Evolutionary conservation across 2,888 invertebrate species (phyloP), one percentile per base, ranked within the genome.

Genomic region (Agonopterix arenella): DNA sequence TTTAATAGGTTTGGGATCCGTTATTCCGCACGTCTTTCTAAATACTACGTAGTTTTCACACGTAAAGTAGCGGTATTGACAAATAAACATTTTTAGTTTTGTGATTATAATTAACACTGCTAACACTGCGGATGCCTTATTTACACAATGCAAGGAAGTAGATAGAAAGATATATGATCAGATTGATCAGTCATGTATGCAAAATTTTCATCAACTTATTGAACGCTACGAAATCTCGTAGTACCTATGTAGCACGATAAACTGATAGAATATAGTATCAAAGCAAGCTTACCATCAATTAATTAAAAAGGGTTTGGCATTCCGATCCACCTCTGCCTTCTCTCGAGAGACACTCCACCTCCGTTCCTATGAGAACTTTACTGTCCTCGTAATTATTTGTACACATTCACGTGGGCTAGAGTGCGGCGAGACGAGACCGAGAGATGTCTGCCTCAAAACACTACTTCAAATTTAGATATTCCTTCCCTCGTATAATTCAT

Each of bases 321-420:
- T 41, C 45, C 50, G 36, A 43, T 13, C 13, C 11, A 45, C 45
- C 36, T n/a, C n/a, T 40, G n/a, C 7, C 40, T 9, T 58, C 51
- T 56, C 66, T 68, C 59, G 59, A 66, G 64, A 69, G 69, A 69
- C 73, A 72, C 76, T 77, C 63, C 62, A 74, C 58, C 60, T 56
- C 59, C 67, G 66, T 75, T 74, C 73, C 71, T 72, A 67, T 79
- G 76, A 78, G 82, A 79, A 80, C 13, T 13, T 13, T 13, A 13
- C 76, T 76, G 78, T 77, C 76, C 78, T 80, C 62, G 54, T 62
- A 80, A 79, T 82, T 80, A 81, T 81, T 77, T 79, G 76, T 80
- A 74, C 70, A 74, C 69, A 70, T 51, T 49, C 51, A 60, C 54
- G 57, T 54, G 52, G 56, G 52, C 51, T 53, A 47, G 51, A 53